Conservation (phyloP, 2,888 invertebrate species). For the Amblyteles armatorius region DNA sequence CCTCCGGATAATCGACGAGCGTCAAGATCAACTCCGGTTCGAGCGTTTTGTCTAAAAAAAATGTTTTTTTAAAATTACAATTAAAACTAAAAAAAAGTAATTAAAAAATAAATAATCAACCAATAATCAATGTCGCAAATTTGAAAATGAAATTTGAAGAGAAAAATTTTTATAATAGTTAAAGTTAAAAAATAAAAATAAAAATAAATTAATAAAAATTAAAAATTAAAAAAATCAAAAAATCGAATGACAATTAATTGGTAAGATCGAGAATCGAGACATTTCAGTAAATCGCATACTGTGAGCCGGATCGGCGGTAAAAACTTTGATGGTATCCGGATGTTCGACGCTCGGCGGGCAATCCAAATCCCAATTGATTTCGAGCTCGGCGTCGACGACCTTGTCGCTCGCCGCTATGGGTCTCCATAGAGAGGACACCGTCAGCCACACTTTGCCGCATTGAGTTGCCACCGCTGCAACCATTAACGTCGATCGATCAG, state of each 20-base stretch:
- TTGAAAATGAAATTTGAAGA: not conserved
- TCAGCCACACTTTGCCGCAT: slow-evolving; percentile 85
- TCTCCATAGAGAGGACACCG: slow-evolving; percentile 85
- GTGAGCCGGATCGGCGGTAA: slow-evolving; percentile 79
- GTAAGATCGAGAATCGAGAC: slow-evolving; percentile 6
- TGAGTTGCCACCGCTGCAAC: slow-evolving; percentile 76
- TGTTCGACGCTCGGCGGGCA: slow-evolving; percentile 79
- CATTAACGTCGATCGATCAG: slow-evolving; percentile 14
- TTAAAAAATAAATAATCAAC: not conserved
- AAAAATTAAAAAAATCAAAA: no score
- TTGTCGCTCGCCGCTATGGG: slow-evolving; percentile 77
- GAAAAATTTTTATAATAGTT: not conserved
- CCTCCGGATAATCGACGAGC: slow-evolving; percentile 78
- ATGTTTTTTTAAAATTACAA: not conserved
- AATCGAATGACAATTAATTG: not conserved
- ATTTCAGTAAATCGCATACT: slow-evolving; percentile 70
- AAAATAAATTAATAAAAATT: not conserved
- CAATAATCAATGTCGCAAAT: not conserved
- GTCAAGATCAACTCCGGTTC: slow-evolving; percentile 76
- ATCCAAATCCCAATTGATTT: slow-evolving; percentile 86
- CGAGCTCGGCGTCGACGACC: slow-evolving; percentile 84
- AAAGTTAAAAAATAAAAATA: not conserved
- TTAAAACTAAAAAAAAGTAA: not conserved
- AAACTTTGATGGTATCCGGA: slow-evolving; percentile 82
- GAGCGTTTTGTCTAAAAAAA: slow-evolving; percentile 75